A percentile compares a stretch with the other conserved stretches of the same genome.
These are phyloP conservation scores for Monodelphis domestica DNA, from an alignment of 2,797 vertebrate species.

Conservation along the genomic window DNA sequence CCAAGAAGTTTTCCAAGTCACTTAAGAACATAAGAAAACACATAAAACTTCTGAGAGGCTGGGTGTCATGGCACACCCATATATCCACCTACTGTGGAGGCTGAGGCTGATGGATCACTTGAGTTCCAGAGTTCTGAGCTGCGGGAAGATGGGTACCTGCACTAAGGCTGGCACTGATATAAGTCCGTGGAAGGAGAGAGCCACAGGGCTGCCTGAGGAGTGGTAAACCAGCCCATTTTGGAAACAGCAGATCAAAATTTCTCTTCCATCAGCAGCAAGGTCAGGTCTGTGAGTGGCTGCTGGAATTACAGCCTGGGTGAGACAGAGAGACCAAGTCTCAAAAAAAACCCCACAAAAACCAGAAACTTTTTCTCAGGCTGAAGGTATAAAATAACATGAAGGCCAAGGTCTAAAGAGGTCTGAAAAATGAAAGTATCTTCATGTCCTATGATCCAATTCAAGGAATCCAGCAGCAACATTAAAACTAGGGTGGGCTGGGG, in stretches of 20 bases:
- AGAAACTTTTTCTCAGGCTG: not conserved
- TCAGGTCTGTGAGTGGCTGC: not conserved
- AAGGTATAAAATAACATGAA: not conserved
- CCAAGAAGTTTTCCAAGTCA: fast-evolving
- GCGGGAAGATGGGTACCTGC: not conserved
- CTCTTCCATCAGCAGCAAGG: not conserved
- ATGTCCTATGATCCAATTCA: not conserved
- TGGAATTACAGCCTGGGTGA: not conserved
- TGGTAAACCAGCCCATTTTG: not conserved
- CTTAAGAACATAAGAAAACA: fast-evolving
- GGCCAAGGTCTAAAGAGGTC: not conserved
- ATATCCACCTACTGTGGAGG: not conserved
- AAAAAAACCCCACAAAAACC: not conserved
- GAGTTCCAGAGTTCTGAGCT: not conserved
- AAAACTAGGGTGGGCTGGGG: not conserved
- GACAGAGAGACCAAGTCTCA: not conserved
- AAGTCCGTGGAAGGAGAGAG: not conserved
- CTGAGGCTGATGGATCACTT: not conserved
- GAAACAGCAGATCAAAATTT: not conserved
- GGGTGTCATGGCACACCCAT: fast-evolving
- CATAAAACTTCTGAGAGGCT: not conserved
- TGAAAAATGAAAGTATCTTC: not conserved
- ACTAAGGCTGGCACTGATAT: not conserved
- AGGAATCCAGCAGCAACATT: not conserved
- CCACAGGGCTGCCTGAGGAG: not conserved